Percentiles rank a stretch among this genome's conserved stretches.
Evolutionary conservation across 2,113 vertebrate species (phyloP).

Genomic region (Hippocampus mohnikei): DNA sequence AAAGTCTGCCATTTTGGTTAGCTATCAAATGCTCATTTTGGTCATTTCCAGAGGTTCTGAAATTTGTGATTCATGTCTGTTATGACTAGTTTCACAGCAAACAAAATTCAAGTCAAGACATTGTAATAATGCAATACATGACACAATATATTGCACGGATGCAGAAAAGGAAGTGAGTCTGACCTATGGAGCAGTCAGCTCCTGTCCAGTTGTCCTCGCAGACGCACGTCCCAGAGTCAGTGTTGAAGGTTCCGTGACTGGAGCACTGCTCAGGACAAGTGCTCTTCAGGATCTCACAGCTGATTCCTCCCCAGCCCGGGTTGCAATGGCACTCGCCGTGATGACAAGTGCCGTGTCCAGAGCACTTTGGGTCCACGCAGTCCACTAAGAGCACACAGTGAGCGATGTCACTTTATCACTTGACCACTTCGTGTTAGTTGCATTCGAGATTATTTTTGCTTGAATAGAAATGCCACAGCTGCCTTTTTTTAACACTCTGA

Average conservation of each 20-base stretch:
- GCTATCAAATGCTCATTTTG: not conserved
- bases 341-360: slow-evolving; percentile 88
- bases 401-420: slow-evolving; percentile 57
- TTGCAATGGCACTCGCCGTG: slow-evolving; percentile 94
- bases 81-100: not conserved
- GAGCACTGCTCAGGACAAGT: slow-evolving; percentile 95
- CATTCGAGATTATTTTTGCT: not conserved
- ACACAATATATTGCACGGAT: not conserved
- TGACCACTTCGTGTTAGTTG: not conserved
- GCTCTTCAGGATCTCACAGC: slow-evolving; percentile 89
- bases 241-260: slow-evolving; percentile 87
- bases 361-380: slow-evolving; percentile 90
- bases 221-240: slow-evolving; percentile 85
- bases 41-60: not conserved
- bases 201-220: slow-evolving; percentile 93
- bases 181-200: slow-evolving; percentile 92
- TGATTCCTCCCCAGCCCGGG: slow-evolving; percentile 89
- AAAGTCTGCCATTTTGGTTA: not conserved
- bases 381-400: slow-evolving; percentile 76
- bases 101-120: not conserved
- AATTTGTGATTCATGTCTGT: not conserved
- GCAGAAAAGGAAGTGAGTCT: slow-evolving; percentile 39
- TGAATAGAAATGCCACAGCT: slow-evolving; percentile 23
- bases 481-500: slow-evolving; percentile 17
- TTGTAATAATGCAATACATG: not conserved